These are phyloP conservation scores for Odontothrips loti DNA, from an alignment of 2,888 invertebrate species.

Conservation along the genomic window DNA sequence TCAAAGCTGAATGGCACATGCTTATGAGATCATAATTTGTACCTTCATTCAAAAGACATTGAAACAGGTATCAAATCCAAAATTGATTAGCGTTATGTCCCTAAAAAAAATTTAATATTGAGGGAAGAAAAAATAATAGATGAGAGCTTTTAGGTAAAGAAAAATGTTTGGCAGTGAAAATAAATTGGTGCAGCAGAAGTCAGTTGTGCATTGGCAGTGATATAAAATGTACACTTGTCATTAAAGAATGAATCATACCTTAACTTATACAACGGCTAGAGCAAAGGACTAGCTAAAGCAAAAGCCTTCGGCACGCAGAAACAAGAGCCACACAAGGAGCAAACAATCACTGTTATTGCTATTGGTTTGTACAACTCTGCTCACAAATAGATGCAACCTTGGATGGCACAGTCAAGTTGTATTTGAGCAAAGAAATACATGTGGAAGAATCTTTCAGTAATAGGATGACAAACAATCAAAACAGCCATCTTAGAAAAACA, in stretches of 20 bases:
- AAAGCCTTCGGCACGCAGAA: conserved; percentile 10
- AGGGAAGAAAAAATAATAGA: background rate
- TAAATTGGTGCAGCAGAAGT: background rate
- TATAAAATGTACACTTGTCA: background rate
- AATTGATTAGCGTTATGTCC: no score
- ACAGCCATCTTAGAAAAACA: background rate
- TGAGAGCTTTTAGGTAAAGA: background rate
- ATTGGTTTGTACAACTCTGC: background rate
- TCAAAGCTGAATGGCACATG: conserved; percentile 10
- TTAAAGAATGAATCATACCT: background rate
- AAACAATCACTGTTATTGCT: background rate
- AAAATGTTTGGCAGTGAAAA: background rate
- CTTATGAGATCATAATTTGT: conserved; percentile 8
- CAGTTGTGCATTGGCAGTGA: background rate
- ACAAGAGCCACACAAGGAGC: background rate
- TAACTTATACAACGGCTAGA: background rate
- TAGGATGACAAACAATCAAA: background rate
- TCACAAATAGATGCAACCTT: background rate
- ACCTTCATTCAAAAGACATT: background rate
- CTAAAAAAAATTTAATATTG: no score
- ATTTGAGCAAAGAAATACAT: conserved; percentile 4
- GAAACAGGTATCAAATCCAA: background rate
- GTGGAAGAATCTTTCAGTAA: background rate
- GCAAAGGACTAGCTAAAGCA: conserved; percentile 9
- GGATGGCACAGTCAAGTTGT: background rate